Evolutionary conservation across 2,113 vertebrate genomes (phyloP).

Genomic region (Dasyornis broadbenti): DNA sequence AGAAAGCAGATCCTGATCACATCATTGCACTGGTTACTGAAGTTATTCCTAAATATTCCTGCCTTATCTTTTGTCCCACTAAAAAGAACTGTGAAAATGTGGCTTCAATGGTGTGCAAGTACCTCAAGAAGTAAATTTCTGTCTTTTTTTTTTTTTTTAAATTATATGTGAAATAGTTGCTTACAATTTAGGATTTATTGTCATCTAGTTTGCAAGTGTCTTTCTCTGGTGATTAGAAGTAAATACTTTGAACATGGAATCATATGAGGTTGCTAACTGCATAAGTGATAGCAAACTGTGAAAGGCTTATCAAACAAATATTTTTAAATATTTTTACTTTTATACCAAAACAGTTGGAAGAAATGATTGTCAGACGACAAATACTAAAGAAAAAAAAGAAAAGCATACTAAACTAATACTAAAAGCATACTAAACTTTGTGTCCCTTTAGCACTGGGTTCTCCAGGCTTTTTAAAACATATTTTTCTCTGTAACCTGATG

Average conservation of each 20-base stretch:
- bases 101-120: constrained; percentile 91
- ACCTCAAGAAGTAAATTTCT: constrained; percentile 84
- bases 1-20: constrained; percentile 91
- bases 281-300: background rate
- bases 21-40: constrained; percentile 91
- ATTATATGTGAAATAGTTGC: background rate
- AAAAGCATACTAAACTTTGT: background rate
- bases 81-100: constrained; percentile 99
- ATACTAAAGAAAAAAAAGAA: background rate
- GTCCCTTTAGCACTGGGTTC: background rate
- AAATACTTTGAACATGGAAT: background rate
- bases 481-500: background rate
- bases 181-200: background rate
- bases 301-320: background rate
- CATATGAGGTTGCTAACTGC: background rate
- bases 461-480: background rate
- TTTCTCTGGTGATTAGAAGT: background rate
- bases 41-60: constrained; percentile 90
- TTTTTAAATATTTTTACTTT: background rate
- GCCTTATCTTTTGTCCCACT: constrained; percentile 93
- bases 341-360: background rate
- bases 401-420: background rate
- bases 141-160: background rate
- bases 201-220: background rate
- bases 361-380: background rate